phyloP scores from a whole-genome alignment of 1,140 invertebrate genomes.

The Glossosoma conforme region DNA sequence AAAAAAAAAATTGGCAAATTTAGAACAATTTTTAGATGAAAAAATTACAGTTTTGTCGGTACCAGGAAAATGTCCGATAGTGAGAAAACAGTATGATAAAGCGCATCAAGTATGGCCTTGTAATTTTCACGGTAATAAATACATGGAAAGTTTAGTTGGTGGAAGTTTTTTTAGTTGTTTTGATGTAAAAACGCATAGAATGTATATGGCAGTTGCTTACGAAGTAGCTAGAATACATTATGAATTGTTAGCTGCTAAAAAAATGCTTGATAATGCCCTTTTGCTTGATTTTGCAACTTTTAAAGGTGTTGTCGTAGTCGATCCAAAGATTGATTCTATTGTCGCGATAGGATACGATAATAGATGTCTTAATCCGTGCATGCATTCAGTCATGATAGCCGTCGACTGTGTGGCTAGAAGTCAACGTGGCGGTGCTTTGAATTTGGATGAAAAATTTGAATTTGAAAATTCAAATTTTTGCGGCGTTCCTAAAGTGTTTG shows the following conservation, averaged over 20 bases:
- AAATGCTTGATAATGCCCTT: background rate
- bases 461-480: background rate
- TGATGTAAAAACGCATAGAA: conserved; percentile 56
- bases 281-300: conserved; percentile 13
- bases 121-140: conserved; percentile 77
- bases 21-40: conserved; percentile 46
- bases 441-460: too few relatives aligned
- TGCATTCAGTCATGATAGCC: conserved; percentile 81
- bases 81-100: conserved; percentile 62
- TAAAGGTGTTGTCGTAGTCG: conserved; percentile 60
- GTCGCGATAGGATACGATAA: conserved; percentile 63
- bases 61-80: conserved; percentile 55
- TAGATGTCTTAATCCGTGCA: conserved; percentile 62
- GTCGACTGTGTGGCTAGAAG: conserved; percentile 78
- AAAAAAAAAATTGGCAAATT: too few relatives aligned
- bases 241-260: conserved; percentile 7
- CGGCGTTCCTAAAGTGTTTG: conserved; percentile 32
- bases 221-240: conserved; percentile 38
- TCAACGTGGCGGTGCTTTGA: conserved; percentile 77
- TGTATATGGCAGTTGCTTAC: conserved; percentile 59
- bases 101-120: conserved; percentile 70
- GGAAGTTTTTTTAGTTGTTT: conserved; percentile 58
- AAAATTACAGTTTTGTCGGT: conserved; percentile 56
- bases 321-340: conserved; percentile 57
- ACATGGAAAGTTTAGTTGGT: conserved; percentile 59